Evolutionary conservation across 2,113 vertebrate genomes (phyloP), one percentile per base, ranked within the genome.

Genomic region (Meleagris gallopavo): DNA sequence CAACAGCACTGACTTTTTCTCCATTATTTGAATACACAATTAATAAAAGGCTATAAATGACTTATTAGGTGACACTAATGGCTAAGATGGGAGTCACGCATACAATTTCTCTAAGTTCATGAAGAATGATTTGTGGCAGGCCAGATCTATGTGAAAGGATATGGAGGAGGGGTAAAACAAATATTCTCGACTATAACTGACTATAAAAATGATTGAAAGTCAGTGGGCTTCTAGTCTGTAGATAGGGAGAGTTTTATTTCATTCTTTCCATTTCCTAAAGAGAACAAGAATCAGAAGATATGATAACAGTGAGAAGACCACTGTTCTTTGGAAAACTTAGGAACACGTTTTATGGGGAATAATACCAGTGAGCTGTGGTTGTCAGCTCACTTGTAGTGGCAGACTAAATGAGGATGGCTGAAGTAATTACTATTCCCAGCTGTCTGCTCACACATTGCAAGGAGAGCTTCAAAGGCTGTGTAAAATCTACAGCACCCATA

Each of bases 201-300:
- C 89, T 86, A 74, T 94, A 88, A 81, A 88, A 91, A 91, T 87
- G 91, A 96, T 61, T 88, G 85, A 96, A 94, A 95, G 58, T 57
- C 86, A 78, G 25, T 77, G n/a, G 27, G 57, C 34, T 96, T 70
- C 88, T 38, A 94, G 79, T 45, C 94, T 84, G 70, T 83, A 86
- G 86, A 80, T 12, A 0, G 77, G 43, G 52, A 67, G n/a, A 58
- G 65, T 74, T 95, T 91, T 83, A 94, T 88, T 87, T 90, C 54
- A 57, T 86, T 85, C 50, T 90, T 86, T 72, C 16, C 7, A 24
- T 64, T 89, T 92, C 81, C 64, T 77, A 75, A 76, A 88, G 55
- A 87, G 38, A 58, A 41, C 50, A 89, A 74, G 89, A 75, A 94
- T 92, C 17, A 91, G 93, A 76, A 82, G 65, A 92, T 50, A 7